Evolutionary conservation across 2,888 invertebrate genomes (phyloP), one percentile per base, ranked within the genome.

Genomic region (Dendrolimus pini): DNA sequence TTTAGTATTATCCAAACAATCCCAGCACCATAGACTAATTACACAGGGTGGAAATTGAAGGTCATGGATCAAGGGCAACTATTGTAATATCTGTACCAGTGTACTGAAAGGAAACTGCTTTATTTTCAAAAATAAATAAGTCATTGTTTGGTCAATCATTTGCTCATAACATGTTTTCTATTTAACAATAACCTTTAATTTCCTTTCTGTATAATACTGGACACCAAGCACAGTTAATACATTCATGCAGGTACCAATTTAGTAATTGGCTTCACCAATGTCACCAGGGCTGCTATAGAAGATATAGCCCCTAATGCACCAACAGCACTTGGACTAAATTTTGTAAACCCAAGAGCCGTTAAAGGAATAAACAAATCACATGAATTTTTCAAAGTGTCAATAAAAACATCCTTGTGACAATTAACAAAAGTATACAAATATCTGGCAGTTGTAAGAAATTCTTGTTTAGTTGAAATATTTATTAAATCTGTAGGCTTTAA

Each of bases 321-420:
- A 58, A 97, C 92, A 30, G 93, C 92, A 60, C 95, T 94, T 0
- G 97, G 95, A 61, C 95, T 95, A 9, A 97, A 80, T 67, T 94
- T 95, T 0, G 95, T 92, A 74, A 95, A 94, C 1, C 96, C 97
- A 65, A 98, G 85, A 7, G 95, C 94, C 59, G 95, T 94, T 62
- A 98, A 83, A 0, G 98, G 98, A 75, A 98, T 95, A 70, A 97
- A 95, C 59, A 98, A 82, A 82, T 98, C 98, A 85, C 96, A 96
- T 9, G 93, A 84, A 89, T 98, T 98, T 80, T 97, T 97, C 7
- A 96, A 74, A 1, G 95, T 94, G 83, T 98, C 98, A 63, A 97
- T 91, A 59, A 95, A 91, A 9, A 98, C 89, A 78, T 94, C 94
- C 70, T 93, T 93, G 67, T 83, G 88, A 67, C 85, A 90, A 62